Base-by-base conservation (phyloP, 2,113 vertebrate species). In the Grammomys dolichurus region DNA sequence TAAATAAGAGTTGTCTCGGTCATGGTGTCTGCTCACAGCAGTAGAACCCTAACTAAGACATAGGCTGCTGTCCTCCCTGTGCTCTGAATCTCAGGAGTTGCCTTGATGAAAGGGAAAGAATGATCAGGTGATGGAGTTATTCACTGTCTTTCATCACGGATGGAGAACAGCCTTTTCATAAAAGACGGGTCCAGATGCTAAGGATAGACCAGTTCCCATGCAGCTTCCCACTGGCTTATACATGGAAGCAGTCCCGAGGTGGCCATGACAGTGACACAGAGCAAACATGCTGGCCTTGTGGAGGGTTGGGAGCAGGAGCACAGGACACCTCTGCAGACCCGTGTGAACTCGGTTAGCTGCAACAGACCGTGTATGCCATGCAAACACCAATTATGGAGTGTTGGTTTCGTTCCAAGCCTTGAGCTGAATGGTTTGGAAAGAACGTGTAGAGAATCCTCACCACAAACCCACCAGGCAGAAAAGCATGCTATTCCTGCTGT, bases 21-120 rank as follows among this genome's bases (percentile, higher is more conserved):
- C 67, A 69, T 36, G 67, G 67, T 69, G 67, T 17, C 67, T 69
- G 67, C 31, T 69, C 67, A 69, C 31, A 69, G 31, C 67, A 69
- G 67, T 69, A 36, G 17, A 69, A 69, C 31, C 67, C 31, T 69
- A 69, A 69, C 31, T 33, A 17, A 69, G 67, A 36, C 1, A 4
- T 69, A 69, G 31, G 11, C 54, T 22, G 22, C 46, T 51, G 33
- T 51, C 65, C 40, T 58, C 70, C 67, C 26, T 14, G 36, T 14
- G 0, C 1, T 26, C 17, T 65, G 76, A 40, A 22, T 63, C 2
- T 3, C 7, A 0, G 0, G 1, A 12, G 91, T 14, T 80, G 1
- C 2, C 46, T 17, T 26, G 19, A 31, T 22, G 40, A 51, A 48
- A 87, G 46, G 65, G 20, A 88, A 67, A 16, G 19, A 8, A 51